Base-by-base conservation (phyloP, 2,113 vertebrate genomes). In the Gadus chalcogrammus region DNA sequence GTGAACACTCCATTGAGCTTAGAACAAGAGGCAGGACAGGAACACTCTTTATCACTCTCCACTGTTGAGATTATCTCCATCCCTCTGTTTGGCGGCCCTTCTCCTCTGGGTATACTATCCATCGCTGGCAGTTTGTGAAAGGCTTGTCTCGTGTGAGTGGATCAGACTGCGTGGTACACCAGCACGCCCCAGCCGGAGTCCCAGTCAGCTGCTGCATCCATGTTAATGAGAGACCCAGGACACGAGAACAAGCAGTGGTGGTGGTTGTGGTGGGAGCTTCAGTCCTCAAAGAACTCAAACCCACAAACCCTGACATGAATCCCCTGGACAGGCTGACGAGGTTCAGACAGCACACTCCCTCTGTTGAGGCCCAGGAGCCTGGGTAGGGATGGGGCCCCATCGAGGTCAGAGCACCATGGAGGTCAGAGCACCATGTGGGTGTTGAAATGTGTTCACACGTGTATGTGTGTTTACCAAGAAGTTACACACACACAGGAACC, bases 171-270 rank as follows among this genome's bases (percentile, higher is more conserved):
- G n/a, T 17, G 31, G 4, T 24, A 15, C 22, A 6, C 52, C 1
- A 18, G 16, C 27, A 58, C 28, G 24, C 16, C 22, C 7, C 20
- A 5, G 24, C 67, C 31, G 35, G 67, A 27, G 31, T 15, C 67
- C 8, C 53, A 7, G n/a, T 27, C 27, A 24, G 24, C 52, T 13
- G 28, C 11, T 16, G 27, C 58, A 73, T 67, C 52, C 61, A 69
- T 70, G 61, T 80, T 42, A 76, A 70, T 67, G n/a, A 53, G 28
- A 15, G 6, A 61, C 69, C n/a, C 15, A 31, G 48, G 16, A 9
- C 42, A 48, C 7, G 17, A n/a, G 31, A 35, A 35, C 31, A 35
- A 35, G 31, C 31, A 17, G 3, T 4, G 55, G 5, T 58, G 13
- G 13, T 17, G 17, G 1, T 20, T 74, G 31, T 64, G 58, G 64